Conservation (phyloP, 1,140 invertebrate species). For the Coptotermes formosanus region DNA sequence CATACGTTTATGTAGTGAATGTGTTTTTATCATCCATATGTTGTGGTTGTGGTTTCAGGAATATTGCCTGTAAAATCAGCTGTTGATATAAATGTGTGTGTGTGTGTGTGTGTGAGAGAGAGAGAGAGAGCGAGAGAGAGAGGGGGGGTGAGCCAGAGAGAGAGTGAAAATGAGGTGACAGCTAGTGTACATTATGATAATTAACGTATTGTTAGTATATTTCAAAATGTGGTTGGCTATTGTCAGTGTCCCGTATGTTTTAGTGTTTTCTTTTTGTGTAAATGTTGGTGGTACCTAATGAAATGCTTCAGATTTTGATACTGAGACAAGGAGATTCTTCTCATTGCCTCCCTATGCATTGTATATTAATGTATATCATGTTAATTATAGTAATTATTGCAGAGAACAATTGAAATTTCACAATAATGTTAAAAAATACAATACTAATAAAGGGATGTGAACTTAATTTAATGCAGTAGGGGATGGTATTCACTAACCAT, state of each 20-base stretch:
- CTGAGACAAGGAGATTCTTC: background rate
- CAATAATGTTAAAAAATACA: background rate
- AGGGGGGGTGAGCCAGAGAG: too few relatives aligned
- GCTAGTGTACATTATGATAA: background rate
- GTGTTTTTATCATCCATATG: background rate
- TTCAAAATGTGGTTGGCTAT: background rate
- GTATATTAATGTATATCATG: background rate
- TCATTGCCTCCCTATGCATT: background rate
- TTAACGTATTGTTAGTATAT: background rate
- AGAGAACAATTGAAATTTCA: background rate
- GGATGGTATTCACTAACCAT: background rate
- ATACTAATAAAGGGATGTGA: background rate
- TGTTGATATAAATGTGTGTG: background rate
- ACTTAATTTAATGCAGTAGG: background rate
- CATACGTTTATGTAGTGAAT: background rate
- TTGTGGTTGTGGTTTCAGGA: background rate
- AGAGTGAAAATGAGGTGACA: too few relatives aligned
- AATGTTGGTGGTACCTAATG: background rate
- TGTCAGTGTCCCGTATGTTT: background rate
- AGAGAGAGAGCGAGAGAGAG: too few relatives aligned
- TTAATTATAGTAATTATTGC: background rate
- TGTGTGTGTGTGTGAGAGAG: background rate
- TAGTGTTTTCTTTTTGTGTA: background rate
- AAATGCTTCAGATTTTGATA: conserved; percentile 14
- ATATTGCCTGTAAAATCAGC: too few relatives aligned